Evolutionary conservation across 2,888 invertebrate genomes (phyloP), one percentile per base, ranked within the genome.

Genomic region (Scelioninae gen. 2): DNA sequence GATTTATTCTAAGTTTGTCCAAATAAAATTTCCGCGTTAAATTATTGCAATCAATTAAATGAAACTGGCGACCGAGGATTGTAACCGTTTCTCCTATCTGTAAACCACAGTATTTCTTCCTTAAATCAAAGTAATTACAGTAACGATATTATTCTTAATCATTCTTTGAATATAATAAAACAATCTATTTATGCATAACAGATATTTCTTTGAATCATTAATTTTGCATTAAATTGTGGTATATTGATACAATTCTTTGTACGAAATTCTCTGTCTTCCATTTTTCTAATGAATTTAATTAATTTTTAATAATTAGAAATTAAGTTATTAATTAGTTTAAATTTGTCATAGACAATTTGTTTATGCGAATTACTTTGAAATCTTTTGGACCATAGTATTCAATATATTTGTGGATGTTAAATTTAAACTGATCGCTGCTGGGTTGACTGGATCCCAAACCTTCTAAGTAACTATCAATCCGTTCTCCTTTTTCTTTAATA

Each of bases 11-110:
- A 78, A 90, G 80, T 87, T 89, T 88, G 31, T 87, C 80, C 55
- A 90, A 88, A 84, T 90, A 96, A 86, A 93, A 96, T 76, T 89
- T 90, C 77, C 94, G 90, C 0, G 96, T 95, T 85, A 94, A 95
- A 13, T 87, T 84, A 81, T 96, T 95, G 82, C 94, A 94, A 83
- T 96, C 93, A 77, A 90, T 92, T 2, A 96, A 85, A 6, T 95
- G 87, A 86, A 96, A 93, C 78, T 90, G 87, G 19, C 93, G 88
- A 0, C 92, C 92, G 43, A 92, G 89, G 28, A 93, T 88, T 80
- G 89, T 91, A 39, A 93, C 86, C 0, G 92, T 92, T 74, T 91
- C 89, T 0, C 95, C 95, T 1, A 95, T 88, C 78, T 90, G 15
- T n/a, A 25, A 60, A 22, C 22, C 18, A 13, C 9, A 31, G 22